Percentiles rank a stretch among this genome's conserved stretches.
phyloP scores from a whole-genome alignment of 2,797 vertebrate genomes.

The Lophius americanus region DNA sequence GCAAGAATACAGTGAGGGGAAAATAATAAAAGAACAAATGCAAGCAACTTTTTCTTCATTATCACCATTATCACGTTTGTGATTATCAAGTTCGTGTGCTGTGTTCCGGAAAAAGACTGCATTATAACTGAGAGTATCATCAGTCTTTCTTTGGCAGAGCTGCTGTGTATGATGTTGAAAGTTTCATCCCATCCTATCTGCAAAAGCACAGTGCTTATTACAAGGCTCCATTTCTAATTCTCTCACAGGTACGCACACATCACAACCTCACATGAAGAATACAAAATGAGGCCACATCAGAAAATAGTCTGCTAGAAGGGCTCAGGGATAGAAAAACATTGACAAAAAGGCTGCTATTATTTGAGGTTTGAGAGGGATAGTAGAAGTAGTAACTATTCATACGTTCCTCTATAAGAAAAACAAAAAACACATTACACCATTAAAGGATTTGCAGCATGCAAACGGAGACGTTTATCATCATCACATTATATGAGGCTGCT shows the following conservation, averaged over 20 bases:
- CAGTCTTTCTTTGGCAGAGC: slow-evolving; percentile 73
- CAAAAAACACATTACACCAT: slow-evolving; percentile 57
- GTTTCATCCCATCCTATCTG: slow-evolving; percentile 71
- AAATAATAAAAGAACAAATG: slow-evolving; percentile 29
- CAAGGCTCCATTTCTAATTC: slow-evolving; percentile 79
- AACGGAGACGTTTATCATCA: slow-evolving; percentile 51
- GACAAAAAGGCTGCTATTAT: slow-evolving; percentile 55
- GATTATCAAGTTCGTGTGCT: slow-evolving; percentile 57
- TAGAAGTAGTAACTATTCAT: slow-evolving; percentile 53
- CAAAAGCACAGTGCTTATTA: slow-evolving; percentile 74
- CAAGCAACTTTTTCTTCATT: slow-evolving; percentile 44
- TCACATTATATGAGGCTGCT: slow-evolving; percentile 53
- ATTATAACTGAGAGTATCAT: slow-evolving; percentile 48
- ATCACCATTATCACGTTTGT: slow-evolving; percentile 29
- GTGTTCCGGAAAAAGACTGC: slow-evolving; percentile 27
- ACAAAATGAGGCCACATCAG: slow-evolving; percentile 69
- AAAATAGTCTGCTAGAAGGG: slow-evolving; percentile 72
- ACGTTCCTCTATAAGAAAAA: slow-evolving; percentile 47
- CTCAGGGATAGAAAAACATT: slow-evolving; percentile 68
- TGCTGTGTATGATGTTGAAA: slow-evolving; percentile 65
- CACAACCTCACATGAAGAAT: slow-evolving; percentile 53
- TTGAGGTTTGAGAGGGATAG: slow-evolving; percentile 37
- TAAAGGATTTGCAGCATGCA: slow-evolving; percentile 43
- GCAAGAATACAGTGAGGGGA: not conserved
- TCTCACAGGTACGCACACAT: slow-evolving; percentile 68